A percentile compares a stretch with the other conserved stretches of the same genome.
Evolutionary conservation across 2,797 vertebrate genomes (phyloP).

Genomic region (Synanceia verrucosa): DNA sequence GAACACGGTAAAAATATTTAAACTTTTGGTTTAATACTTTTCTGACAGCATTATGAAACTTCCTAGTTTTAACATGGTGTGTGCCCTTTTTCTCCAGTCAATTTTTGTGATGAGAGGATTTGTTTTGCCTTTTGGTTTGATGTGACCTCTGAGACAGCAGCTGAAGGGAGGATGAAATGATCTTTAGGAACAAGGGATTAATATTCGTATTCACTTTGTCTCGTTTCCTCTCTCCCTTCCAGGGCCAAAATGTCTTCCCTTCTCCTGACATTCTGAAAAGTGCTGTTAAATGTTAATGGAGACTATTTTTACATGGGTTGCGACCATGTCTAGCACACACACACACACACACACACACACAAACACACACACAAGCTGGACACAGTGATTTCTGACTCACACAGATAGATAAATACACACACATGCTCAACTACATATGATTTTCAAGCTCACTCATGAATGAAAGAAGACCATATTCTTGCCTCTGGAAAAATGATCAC

Average conservation of each 20-base stretch:
- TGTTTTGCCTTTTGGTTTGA: constrained; percentile 68
- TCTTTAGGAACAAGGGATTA: constrained; percentile 71
- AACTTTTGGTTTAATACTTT: constrained; percentile 28
- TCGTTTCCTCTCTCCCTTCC: constrained; percentile 49
- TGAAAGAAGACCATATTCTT: not conserved
- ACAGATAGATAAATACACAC: not conserved
- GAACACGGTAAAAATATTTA: not conserved
- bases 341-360: constrained; percentile 11
- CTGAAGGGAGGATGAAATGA: constrained; percentile 52
- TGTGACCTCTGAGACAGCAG: constrained; percentile 65
- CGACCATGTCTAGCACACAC: constrained; percentile 48
- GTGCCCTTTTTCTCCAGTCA: constrained; percentile 62
- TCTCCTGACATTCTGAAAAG: constrained; percentile 75
- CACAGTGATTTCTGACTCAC: constrained; percentile 2
- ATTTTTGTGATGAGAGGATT: constrained; percentile 64
- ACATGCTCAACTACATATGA: not conserved
- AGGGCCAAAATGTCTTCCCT: constrained; percentile 65
- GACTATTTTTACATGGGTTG: constrained; percentile 74
- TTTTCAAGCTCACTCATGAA: not conserved
- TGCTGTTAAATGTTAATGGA: constrained; percentile 77
- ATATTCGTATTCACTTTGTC: constrained; percentile 72
- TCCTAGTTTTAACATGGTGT: constrained; percentile 28
- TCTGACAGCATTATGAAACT: constrained; percentile 53
- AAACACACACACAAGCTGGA: constrained; percentile 19
- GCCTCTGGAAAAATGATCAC: constrained; percentile 2